Evolutionary conservation across 2,113 vertebrate species (phyloP).

Genomic region (Cygnus buccinator): DNA sequence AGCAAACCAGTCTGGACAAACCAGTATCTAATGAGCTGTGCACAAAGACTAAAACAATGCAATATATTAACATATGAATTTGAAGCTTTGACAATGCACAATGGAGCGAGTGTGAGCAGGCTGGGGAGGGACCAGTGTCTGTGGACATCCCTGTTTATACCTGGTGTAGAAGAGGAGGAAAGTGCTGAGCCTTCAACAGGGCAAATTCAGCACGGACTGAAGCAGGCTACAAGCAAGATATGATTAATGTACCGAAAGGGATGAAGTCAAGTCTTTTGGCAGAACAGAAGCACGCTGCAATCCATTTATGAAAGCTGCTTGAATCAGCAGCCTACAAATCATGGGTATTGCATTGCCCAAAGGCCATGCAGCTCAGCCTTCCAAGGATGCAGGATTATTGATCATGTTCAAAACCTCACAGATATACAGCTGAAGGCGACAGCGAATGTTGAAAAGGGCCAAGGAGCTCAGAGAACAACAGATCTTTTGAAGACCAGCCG

Average conservation of each 20-base stretch:
- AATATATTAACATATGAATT: neutral
- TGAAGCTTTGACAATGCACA: neutral
- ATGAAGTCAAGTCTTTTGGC: neutral
- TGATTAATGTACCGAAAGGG: neutral
- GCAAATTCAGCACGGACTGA: neutral
- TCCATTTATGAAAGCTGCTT: neutral
- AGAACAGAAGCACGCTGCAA: neutral
- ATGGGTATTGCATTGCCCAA: neutral
- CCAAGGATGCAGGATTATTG: neutral
- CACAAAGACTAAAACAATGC: neutral
- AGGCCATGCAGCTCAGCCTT: neutral
- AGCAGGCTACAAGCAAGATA: neutral
- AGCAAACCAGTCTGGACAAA: neutral
- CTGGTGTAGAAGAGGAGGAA: neutral
- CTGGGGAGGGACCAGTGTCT: neutral
- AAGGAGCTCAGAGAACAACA: neutral
- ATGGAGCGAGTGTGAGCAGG: neutral
- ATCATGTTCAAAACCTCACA: neutral
- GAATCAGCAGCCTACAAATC: slow-evolving; percentile 20
- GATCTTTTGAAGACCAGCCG: accelerated
- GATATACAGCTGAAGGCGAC: neutral
- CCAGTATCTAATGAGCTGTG: neutral
- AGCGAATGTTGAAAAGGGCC: neutral
- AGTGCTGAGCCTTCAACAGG: neutral
- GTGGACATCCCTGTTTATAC: neutral